phyloP scores from a whole-genome alignment of 2,113 vertebrate genomes.

The Rhea pennata region DNA sequence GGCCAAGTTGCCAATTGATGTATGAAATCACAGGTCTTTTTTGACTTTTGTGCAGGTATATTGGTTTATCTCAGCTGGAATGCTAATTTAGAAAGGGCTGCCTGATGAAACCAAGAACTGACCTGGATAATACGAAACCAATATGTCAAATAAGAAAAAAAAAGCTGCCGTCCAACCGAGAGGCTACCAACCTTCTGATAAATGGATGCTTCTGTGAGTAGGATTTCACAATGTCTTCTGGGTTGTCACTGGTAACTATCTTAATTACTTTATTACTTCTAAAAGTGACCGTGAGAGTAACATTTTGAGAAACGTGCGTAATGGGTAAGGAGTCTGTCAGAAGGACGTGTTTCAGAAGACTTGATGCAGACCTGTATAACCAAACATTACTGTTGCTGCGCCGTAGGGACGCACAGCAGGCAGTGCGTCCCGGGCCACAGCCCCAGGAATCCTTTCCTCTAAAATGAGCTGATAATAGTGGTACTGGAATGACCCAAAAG shows the following conservation, averaged over 20 bases:
- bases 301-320: not conserved
- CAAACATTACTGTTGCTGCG: not conserved
- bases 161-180: not conserved
- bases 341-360: not conserved
- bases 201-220: not conserved
- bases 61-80: not conserved
- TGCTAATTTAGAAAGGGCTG: not conserved
- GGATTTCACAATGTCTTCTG: not conserved
- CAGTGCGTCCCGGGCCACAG: not conserved
- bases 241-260: not conserved
- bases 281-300: not conserved
- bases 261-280: not conserved
- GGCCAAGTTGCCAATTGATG: not conserved
- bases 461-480: not conserved
- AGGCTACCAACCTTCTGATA: not conserved
- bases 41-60: not conserved
- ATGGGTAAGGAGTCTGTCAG: not conserved
- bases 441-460: not conserved
- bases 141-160: not conserved
- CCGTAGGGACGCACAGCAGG: not conserved
- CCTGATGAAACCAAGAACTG: not conserved
- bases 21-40: not conserved
- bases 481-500: not conserved
- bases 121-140: not conserved
- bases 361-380: not conserved